Base-by-base conservation (phyloP, 1,140 invertebrate species). In the Brachionus koreanus region DNA sequence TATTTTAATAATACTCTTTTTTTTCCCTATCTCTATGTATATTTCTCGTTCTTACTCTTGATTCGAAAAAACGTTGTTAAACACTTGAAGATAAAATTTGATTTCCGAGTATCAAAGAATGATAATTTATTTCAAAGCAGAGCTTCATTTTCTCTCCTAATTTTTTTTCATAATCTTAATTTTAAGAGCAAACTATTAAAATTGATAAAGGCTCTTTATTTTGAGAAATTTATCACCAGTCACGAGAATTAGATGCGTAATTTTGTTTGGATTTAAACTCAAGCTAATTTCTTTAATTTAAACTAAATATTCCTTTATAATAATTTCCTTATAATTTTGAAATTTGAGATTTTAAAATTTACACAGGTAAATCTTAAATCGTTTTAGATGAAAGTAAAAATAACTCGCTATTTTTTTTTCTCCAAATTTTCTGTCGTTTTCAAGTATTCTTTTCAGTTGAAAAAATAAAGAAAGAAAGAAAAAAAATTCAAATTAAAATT, bases 201-300 rank as follows among this genome's bases (percentile, higher is more conserved):
- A 65, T 33, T 65, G 63, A 65, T 65, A 65, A 65, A 65, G 33
- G 25, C 33, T 33, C 33, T 65, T 65, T 65, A 13, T 37, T 65
- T 69, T 69, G 65, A 69, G 65, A 69, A 69, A 69, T 39, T 69
- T 69, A 69, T 69, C 65, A 69, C 37, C 65, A 69, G 65, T 69
- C 49, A 57, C 49, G 49, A 39, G 16, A 69, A 43, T 39, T 19
- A 39, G 33, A 69, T 39, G 65, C 33, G 65, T 9, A 39, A 69
- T 69, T 39, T 39, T 39, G 16, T 39, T 19, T 67, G n/a, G 13
- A n/a, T 69, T 39, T 37, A 63, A 63, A 29, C 10, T 63, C 29
- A 5, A 63, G 29, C 13, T 12, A 5, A n/a, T 63, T 63, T 25
- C 23, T 63, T 63, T 69, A 39, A 13, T 39, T 69, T 16, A 9